Base-by-base conservation (phyloP, 2,113 vertebrate genomes). In the Eolophus roseicapilla region DNA sequence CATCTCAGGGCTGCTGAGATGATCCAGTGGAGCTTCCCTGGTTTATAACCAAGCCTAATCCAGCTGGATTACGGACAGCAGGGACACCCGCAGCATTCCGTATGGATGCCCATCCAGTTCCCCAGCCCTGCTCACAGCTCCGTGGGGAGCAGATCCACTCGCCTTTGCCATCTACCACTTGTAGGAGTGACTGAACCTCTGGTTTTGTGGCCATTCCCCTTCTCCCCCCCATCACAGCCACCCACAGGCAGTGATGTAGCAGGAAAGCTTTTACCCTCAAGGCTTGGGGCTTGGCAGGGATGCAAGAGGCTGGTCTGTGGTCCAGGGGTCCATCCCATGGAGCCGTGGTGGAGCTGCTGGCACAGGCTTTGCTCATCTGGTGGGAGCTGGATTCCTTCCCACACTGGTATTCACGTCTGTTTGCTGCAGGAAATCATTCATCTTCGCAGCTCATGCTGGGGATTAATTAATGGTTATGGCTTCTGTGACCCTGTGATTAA, bases 401-500 rank as follows among this genome's bases (percentile, higher is more conserved):
- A 59, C 0, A 4, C 68, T 6, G 10, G 24, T 16, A 35, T 63
- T 67, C 64, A 33, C 24, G 1, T 74, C 65, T 85, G 86, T 94
- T 86, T 90, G 80, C 70, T 55, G 80, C 29, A 31, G 74, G 74
- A 83, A 43, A 89, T 92, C 53, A 95, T 96, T 85, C 91, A 83
- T 78, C 44, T 86, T 70, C 76, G 29, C 3, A 0, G 74, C 90
- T 92, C 92, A 27, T 90, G 64, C 92, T 96, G 95, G 85, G 97
- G 92, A 96, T 96, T 97, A 97, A 98, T 98, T 96, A 98, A 97
- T 87, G 94, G 86, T 75, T 94, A 88, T 88, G 92, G 90, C 94
- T 98, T 96, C 95, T 95, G 96, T 96, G 96, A 97, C 96, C 97
- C 95, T 79, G 71, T 91, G 93, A 97, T 97, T 96, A 97, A 96